phyloP scores from a whole-genome alignment of 2,888 invertebrate genomes.

The Phyllotreta cruciferae region DNA sequence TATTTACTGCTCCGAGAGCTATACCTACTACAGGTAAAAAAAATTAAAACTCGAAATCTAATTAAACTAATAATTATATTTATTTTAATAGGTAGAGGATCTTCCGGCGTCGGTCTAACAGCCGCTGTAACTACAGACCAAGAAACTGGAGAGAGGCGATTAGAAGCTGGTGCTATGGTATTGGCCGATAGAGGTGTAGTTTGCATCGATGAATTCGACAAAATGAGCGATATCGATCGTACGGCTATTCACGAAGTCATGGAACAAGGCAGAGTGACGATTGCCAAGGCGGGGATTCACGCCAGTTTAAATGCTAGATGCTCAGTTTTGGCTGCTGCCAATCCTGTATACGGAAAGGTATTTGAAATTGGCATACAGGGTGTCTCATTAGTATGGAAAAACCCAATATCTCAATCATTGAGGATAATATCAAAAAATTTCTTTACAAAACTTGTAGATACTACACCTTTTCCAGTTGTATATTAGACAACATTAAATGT shows the following conservation, averaged over 20 bases:
- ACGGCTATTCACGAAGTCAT: constrained; percentile 99
- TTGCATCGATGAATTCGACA: constrained; percentile 98
- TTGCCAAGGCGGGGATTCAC: constrained; percentile 98
- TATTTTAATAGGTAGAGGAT: constrained; percentile 73
- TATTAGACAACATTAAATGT: no score
- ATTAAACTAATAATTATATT: no score
- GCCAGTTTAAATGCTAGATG: constrained; percentile 97
- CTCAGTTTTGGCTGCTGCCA: constrained; percentile 98
- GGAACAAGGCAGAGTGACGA: constrained; percentile 98
- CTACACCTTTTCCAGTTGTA: no score
- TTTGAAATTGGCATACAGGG: no score
- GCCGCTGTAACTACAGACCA: constrained; percentile 97
- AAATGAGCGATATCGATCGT: constrained; percentile 98
- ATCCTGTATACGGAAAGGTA: constrained; percentile 96
- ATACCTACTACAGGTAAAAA: constrained; percentile 86
- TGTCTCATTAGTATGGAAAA: no score
- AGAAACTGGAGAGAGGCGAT: constrained; percentile 76
- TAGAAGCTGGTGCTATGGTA: constrained; percentile 99
- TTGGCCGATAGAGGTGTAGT: constrained; percentile 87
- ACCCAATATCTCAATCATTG: no score
- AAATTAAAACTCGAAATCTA: neutral
- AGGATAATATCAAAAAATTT: no score
- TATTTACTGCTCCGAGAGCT: constrained; percentile 93
- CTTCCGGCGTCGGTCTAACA: constrained; percentile 97
- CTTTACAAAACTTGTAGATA: no score